Conservation (phyloP, 2,113 vertebrate species). For the Ariopsis seemanni region DNA sequence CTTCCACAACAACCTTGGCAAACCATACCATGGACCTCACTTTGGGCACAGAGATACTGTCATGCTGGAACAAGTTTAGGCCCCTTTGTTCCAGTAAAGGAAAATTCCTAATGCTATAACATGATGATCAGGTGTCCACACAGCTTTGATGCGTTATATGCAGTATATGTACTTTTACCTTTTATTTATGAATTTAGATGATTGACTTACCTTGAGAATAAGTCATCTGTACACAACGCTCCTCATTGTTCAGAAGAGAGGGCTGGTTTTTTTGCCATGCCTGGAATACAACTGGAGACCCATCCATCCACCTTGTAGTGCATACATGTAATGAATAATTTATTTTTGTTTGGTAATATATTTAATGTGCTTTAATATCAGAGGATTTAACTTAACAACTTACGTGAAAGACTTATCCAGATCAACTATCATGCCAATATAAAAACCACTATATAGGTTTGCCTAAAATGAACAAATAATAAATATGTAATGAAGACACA, state of each 20-base stretch:
- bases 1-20: background rate
- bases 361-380: background rate
- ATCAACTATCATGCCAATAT: conserved; percentile 85
- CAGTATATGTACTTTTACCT: background rate
- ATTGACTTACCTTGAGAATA: conserved; percentile 80
- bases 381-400: conserved; percentile 55
- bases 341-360: background rate
- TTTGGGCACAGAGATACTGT: background rate
- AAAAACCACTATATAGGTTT: conserved; percentile 61
- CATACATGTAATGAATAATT: background rate
- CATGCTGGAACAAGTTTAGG: background rate
- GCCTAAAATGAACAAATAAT: conserved; percentile 67
- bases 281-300: conserved; percentile 74
- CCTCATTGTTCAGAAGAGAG: conserved; percentile 78
- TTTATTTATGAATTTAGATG: background rate
- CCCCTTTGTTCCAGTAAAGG: background rate
- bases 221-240: conserved; percentile 85
- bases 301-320: conserved; percentile 85
- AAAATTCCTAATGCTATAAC: too few relatives aligned
- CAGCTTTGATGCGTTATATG: background rate
- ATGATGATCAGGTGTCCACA: background rate
- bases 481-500: background rate
- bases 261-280: conserved; percentile 88
- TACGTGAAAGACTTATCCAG: conserved; percentile 83
- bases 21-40: background rate